Evolutionary conservation across 2,113 vertebrate genomes (phyloP).

Genomic region (Apus apus): DNA sequence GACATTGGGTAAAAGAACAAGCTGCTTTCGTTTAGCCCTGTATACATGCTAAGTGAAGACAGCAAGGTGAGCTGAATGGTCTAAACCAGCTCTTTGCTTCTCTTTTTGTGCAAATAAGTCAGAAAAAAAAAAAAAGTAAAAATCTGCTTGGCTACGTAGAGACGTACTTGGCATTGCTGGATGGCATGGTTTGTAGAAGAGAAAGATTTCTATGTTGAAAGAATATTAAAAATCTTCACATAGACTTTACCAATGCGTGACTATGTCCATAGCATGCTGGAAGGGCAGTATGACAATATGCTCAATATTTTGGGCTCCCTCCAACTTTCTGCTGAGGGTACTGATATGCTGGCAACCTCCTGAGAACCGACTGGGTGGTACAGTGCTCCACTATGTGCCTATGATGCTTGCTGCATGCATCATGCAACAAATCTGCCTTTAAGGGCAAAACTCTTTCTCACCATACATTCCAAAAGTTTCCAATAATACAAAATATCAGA

Average conservation of each 20-base stretch:
- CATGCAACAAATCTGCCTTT: not conserved
- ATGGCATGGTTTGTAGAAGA: not conserved
- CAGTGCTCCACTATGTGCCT: not conserved
- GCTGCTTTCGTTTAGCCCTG: too few relatives aligned
- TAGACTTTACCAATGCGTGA: not conserved
- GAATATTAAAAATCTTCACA: not conserved
- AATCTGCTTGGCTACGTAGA: fast-evolving
- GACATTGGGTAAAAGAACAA: too few relatives aligned
- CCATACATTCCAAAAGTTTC: not conserved
- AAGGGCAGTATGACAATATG: not conserved
- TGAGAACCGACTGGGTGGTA: not conserved
- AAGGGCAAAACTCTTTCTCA: not conserved
- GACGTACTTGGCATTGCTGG: not conserved
- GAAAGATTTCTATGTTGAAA: not conserved
- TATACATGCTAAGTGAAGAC: too few relatives aligned
- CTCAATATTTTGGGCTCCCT: not conserved
- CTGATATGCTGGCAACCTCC: not conserved
- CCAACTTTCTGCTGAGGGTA: not conserved
- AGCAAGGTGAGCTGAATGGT: not conserved
- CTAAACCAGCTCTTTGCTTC: not conserved
- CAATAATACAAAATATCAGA: not conserved
- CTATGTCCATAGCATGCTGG: not conserved
- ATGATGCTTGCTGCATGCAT: not conserved
- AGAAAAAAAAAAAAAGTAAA: fast-evolving
- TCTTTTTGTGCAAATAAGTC: not conserved